Evolutionary conservation across 2,888 invertebrate genomes (phyloP).

Genomic region (Lasioglossum vierecki): DNA sequence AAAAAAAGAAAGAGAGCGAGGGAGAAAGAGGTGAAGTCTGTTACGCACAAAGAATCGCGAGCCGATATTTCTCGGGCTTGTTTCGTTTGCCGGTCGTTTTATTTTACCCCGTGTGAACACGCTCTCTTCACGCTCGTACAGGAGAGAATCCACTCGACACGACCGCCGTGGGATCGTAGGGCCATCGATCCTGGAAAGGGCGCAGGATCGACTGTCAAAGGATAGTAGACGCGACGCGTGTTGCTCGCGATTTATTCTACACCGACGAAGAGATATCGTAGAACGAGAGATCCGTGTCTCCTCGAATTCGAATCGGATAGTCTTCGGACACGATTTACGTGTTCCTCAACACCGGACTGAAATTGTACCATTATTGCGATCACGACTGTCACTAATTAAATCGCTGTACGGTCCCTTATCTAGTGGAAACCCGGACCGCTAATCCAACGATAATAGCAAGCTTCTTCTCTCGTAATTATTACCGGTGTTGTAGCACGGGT

Average conservation of each 20-base stretch:
- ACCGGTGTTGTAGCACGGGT: neutral
- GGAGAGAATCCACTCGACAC: neutral
- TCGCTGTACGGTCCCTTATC: neutral
- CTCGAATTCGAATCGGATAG: neutral
- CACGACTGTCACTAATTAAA: conserved; percentile 9
- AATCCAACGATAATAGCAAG: conserved; percentile 14
- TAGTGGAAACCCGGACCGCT: neutral
- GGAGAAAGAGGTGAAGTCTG: neutral
- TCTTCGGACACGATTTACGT: neutral
- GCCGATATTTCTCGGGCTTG: neutral
- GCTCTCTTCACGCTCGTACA: neutral
- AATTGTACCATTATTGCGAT: neutral
- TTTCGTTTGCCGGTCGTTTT: neutral
- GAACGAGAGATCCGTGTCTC: neutral
- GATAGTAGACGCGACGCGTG: neutral
- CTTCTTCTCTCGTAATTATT: conserved; percentile 18
- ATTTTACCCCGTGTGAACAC: neutral
- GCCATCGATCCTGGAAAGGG: neutral
- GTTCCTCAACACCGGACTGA: neutral
- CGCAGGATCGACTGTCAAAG: conserved; percentile 1
- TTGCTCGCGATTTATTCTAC: conserved; percentile 25
- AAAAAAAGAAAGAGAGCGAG: too few relatives aligned
- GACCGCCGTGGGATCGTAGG: neutral
- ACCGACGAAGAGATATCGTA: neutral
- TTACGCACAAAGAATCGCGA: conserved; percentile 23